Conservation (phyloP, 2,888 invertebrate species). For the Dione juno region DNA sequence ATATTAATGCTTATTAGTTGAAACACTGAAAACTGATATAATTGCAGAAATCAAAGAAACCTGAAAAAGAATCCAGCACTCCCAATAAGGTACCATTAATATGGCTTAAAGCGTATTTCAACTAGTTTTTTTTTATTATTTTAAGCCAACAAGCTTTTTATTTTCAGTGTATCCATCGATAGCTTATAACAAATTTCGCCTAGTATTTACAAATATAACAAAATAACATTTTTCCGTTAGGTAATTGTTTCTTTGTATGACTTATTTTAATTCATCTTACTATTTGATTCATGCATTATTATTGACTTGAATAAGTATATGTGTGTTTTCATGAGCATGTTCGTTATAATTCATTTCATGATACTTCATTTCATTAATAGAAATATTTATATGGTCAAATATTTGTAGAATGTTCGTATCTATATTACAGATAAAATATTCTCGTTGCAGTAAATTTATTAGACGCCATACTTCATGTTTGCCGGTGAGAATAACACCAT, state of each 20-base stretch:
- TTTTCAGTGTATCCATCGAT: slow-evolving; percentile 46
- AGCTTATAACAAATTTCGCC: slow-evolving; percentile 22
- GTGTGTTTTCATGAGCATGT: slow-evolving; percentile 12
- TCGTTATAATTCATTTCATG: slow-evolving; percentile 28
- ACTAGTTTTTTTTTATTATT: slow-evolving; percentile 51
- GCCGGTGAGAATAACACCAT: slow-evolving; percentile 69
- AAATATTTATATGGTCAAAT: not conserved
- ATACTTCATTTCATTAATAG: slow-evolving; percentile 7
- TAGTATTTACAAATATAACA: slow-evolving; percentile 20
- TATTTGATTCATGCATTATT: slow-evolving; percentile 15
- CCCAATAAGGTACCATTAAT: slow-evolving; percentile 87
- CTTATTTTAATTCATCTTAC: slow-evolving; percentile 18
- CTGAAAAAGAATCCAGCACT: slow-evolving; percentile 87
- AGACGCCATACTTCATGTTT: slow-evolving; percentile 69
- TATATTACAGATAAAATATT: slow-evolving; percentile 76
- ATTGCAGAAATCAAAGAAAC: slow-evolving; percentile 91
- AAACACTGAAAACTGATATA: slow-evolving; percentile 35
- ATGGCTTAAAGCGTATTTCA: slow-evolving; percentile 52
- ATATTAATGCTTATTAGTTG: not conserved
- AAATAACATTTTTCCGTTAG: slow-evolving; percentile 27
- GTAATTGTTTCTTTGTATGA: slow-evolving; percentile 48
- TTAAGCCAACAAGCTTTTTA: slow-evolving; percentile 37
- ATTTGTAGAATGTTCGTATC: slow-evolving; percentile 47
- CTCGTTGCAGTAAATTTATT: slow-evolving; percentile 77
- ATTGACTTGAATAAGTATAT: not conserved